Evolutionary conservation across 2,888 invertebrate species (phyloP), one percentile per base, ranked within the genome.

Genomic region (Thera obeliscata): DNA sequence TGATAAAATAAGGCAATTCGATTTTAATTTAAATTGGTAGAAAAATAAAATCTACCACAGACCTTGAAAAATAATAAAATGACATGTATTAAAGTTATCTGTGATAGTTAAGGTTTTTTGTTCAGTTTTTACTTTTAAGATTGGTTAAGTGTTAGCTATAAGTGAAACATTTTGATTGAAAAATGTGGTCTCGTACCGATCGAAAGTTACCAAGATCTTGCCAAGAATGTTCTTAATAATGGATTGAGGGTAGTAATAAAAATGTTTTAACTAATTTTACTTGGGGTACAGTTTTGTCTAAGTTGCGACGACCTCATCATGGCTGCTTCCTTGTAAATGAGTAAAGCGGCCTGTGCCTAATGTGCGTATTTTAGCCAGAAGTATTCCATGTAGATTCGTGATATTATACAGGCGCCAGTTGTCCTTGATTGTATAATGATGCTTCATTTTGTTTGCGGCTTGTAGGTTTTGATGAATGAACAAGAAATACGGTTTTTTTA

Each of bases 301-400:
- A 87, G 80, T 86, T 86, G 81, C 78, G 81, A 87, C 77, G 85
- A 83, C 77, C 82, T 79, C 84, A 84, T 86, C 81, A 81, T 70
- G 72, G 76, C 74, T 79, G 78, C 78, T 79, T 80, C 77, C 75
- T 74, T 75, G 79, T 78, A 80, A 85, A 85, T 81, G 82, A 81
- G 79, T 78, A 71, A 81, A 80, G 71, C 61, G 74, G 79, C 64
- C 82, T 85, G 81, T 68, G 77, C 76, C 76, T 81, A 83, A 84
- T 84, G 81, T 80, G 74, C 76, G 72, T 73, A 62, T 79, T 77
- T 76, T 56, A 75, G 66, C 35, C 61, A 62, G 54, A 56, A 69
- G 58, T 69, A 66, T 62, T 57, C 63, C 63, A 64, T 63, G 66
- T 68, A 71, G 66, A 69, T 68, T 67, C 61, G 63, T 59, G 65